These are phyloP conservation scores for Apamea anceps DNA, from an alignment of 2,888 invertebrate species.

Conservation along the genomic window DNA sequence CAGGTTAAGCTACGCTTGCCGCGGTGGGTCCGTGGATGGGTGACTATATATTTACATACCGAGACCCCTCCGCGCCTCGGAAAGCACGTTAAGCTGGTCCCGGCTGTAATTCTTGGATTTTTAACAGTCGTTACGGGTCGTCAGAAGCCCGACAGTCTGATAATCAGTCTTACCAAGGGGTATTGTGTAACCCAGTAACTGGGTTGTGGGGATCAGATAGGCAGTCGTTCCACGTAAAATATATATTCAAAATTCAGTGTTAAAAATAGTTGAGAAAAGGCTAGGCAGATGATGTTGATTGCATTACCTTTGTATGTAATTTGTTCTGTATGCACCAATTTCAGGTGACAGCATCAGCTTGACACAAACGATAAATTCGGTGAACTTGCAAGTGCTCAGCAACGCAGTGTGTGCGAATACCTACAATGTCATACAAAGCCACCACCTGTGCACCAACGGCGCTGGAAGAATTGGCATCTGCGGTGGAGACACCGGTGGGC, in stretches of 20 bases:
- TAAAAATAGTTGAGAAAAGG: neutral
- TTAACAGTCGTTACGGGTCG: neutral
- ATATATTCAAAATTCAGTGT: neutral
- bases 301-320: neutral
- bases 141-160: neutral
- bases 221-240: neutral
- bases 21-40: neutral
- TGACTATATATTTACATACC: neutral
- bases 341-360: constrained; percentile 69
- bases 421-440: constrained; percentile 68
- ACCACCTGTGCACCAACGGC: constrained; percentile 76
- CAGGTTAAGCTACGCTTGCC: neutral
- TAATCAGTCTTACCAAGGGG: neutral
- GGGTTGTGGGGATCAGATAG: neutral
- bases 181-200: neutral
- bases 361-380: constrained; percentile 68
- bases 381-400: constrained; percentile 71
- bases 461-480: constrained; percentile 74
- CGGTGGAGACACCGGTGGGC: constrained; percentile 76
- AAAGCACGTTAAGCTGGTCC: neutral
- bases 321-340: constrained; percentile 24
- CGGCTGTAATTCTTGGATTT: neutral
- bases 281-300: neutral
- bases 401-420: constrained; percentile 71
- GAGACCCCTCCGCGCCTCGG: neutral